Evolutionary conservation across 2,113 vertebrate genomes (phyloP), one percentile per base, ranked within the genome.

Genomic region (Campylorhamphus procurvoides): DNA sequence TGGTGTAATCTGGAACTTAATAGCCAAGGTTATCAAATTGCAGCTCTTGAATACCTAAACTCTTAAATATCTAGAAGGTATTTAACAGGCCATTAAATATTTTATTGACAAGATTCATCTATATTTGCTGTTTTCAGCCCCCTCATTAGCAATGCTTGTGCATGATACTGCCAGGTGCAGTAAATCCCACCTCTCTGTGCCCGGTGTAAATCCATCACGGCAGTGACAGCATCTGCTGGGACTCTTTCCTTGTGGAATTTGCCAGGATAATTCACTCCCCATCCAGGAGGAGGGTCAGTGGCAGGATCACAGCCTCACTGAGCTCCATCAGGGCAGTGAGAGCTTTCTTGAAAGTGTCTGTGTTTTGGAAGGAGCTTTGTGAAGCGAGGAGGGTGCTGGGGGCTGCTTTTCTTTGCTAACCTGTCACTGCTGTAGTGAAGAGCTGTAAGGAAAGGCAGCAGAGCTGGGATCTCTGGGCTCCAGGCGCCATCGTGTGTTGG

Each of bases 401-500:
- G 64, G 69, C 76, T 95, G 85, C 7, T 89, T 93, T 89, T 84
- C 86, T 92, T 95, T 89, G 83, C 33, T 89, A 96, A 90, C 72
- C 83, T 84, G 83, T 90, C 86, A 53, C 25, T 2, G 12, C 79
- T 58, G 5, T 49, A 66, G 79, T 16, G 2, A 29, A 69, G 85
- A 59, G 71, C 72, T 74, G 55, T 49, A 17, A 68, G 86, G 28
- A 56, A 71, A 94, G 71, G 77, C 90, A 81, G 47, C 89, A 49
- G 24, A 82, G 84, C 80, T 20, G 74, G 75, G 33, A 90, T 97
- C 91, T 49, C 49, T 0, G 1, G 89, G 82, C 84, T 94, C 49
- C 25, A 17, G 75, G 96, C 94, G 94, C 98, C 98, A 96, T 56
- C 98, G 91, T 96, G 97, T 98, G 98, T 96, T 73, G 42, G 39